Conservation (phyloP, 2,113 vertebrate species). For the Elgaria multicarinata region DNA sequence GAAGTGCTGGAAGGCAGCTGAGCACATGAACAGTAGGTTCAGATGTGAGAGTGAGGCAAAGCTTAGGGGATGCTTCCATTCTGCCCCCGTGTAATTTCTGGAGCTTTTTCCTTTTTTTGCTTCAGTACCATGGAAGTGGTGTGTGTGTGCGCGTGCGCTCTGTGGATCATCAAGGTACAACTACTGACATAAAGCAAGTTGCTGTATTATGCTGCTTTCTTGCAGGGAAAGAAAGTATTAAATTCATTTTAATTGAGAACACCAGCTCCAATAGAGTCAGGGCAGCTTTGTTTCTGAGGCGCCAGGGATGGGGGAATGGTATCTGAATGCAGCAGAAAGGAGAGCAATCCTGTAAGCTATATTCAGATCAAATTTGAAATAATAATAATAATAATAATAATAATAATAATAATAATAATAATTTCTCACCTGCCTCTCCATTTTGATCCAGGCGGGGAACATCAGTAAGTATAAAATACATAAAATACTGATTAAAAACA, state of each 20-base stretch:
- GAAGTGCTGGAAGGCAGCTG: fast-evolving
- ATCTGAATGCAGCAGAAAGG: not conserved
- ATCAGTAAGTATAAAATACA: too few relatives aligned
- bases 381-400: too few relatives aligned
- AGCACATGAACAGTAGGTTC: not conserved
- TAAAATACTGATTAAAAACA: too few relatives aligned
- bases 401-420: too few relatives aligned
- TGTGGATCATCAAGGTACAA: conserved; percentile 61
- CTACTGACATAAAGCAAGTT: conserved; percentile 36
- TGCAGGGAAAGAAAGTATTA: too few relatives aligned
- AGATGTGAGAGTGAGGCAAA: not conserved
- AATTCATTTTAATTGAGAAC: conserved; percentile 32
- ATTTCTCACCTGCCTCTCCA: too few relatives aligned
- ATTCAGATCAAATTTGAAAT: too few relatives aligned
- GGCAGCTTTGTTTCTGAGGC: not conserved
- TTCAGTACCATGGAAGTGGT: conserved; percentile 60
- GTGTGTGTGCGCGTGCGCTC: conserved; percentile 6
- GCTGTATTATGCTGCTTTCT: conserved; percentile 30
- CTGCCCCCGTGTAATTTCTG: conserved; percentile 55
- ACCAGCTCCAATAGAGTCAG: conserved; percentile 37
- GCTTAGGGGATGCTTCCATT: conserved; percentile 58
- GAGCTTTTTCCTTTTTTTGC: conserved; percentile 45
- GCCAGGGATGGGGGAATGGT: not conserved
- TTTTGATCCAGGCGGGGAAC: too few relatives aligned
- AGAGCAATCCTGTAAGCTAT: not conserved